Evolutionary conservation across 2,113 vertebrate species (phyloP).

Genomic region (Sapayoa aenigma): DNA sequence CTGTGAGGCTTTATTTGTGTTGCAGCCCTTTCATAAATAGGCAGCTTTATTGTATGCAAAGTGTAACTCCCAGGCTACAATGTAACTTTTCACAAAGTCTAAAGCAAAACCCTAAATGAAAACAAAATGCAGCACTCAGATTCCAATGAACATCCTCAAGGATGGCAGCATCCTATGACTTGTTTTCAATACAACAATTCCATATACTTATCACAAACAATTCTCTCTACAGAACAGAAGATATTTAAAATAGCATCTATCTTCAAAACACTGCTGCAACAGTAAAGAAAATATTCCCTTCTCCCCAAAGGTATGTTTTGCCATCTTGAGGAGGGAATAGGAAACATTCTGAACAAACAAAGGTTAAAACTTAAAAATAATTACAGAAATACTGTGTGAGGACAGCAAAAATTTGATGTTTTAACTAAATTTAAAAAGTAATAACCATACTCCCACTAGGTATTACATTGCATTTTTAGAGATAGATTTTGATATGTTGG

Average conservation of each 20-base stretch:
- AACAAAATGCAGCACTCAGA: neutral
- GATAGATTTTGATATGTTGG: neutral
- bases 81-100: neutral
- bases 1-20: neutral
- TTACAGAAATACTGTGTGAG: neutral
- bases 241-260: neutral
- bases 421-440: neutral
- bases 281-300: neutral
- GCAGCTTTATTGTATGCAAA: rapidly evolving
- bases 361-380: neutral
- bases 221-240: neutral
- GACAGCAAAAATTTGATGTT: neutral
- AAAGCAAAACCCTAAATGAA: neutral
- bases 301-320: neutral
- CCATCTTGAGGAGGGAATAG: neutral
- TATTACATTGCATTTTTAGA: neutral
- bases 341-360: neutral
- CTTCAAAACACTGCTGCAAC: neutral
- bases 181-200: neutral
- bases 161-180: neutral
- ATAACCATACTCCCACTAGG: neutral
- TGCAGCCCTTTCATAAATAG: neutral
- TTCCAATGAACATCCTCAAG: neutral
- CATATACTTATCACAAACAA: neutral
- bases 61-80: neutral